These are phyloP conservation scores for Gymnodraco acuticeps DNA, from an alignment of 2,797 vertebrate species.

Conservation along the genomic window DNA sequence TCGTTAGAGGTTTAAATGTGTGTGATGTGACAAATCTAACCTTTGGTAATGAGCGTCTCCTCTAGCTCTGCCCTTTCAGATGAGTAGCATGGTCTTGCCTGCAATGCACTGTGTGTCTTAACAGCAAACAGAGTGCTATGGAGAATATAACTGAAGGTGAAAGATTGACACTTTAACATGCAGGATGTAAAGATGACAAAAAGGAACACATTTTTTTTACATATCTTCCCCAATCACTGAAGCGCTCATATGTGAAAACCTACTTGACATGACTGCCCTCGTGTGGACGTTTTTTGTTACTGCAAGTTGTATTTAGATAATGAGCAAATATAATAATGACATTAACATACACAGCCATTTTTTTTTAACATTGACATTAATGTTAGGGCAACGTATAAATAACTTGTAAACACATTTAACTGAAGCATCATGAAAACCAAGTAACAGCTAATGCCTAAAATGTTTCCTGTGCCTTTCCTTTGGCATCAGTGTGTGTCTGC, in stretches of 20 bases:
- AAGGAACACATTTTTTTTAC: not conserved
- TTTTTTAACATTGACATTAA: conserved; percentile 8
- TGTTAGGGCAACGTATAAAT: not conserved
- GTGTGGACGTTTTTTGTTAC: conserved; percentile 54
- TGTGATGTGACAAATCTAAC: conserved; percentile 46
- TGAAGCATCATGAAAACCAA: not conserved
- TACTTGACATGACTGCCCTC: conserved; percentile 66
- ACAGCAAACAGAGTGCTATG: conserved; percentile 25
- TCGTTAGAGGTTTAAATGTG: conserved; percentile 36
- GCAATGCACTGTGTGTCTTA: conserved; percentile 12
- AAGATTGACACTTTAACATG: conserved; percentile 25
- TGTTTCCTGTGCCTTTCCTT: not conserved
- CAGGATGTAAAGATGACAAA: conserved; percentile 2
- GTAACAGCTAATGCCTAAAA: not conserved
- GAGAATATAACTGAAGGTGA: conserved; percentile 38
- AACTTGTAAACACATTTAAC: not conserved
- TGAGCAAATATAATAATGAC: not conserved
- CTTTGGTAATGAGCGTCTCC: conserved; percentile 67
- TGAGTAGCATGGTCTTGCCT: conserved; percentile 11
- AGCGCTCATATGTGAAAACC: not conserved
- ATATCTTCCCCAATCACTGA: not conserved
- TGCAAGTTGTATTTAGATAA: conserved; percentile 38
- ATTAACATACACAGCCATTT: conserved; percentile 4
- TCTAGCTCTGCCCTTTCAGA: conserved; percentile 63
- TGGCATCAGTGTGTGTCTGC: conserved; percentile 4